Conservation (phyloP, 2,888 invertebrate genomes). For the Nesidiocoris tenuis region DNA sequence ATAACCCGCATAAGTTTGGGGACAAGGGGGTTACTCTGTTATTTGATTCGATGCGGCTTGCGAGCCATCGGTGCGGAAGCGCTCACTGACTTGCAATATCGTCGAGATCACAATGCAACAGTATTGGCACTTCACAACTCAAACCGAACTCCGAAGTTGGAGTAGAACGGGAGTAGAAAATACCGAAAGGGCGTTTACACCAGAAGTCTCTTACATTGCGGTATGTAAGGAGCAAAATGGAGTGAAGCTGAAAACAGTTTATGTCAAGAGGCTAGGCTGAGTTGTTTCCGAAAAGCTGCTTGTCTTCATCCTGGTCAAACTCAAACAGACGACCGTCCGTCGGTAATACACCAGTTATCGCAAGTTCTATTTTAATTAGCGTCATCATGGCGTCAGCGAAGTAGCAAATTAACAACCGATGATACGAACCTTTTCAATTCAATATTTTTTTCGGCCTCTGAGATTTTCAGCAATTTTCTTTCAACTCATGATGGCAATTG, state of each 20-base stretch:
- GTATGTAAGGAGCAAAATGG: background rate
- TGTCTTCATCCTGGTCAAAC: no score
- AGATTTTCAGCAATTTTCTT: no score
- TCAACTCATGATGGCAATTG: no score
- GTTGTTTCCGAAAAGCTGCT: background rate
- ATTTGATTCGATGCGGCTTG: background rate
- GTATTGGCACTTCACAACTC: conserved; percentile 3
- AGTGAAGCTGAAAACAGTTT: background rate
- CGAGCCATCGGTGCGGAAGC: background rate
- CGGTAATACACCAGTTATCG: no score
- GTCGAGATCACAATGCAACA: background rate
- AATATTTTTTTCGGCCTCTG: no score
- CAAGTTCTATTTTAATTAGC: no score
- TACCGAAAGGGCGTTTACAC: background rate
- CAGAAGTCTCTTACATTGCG: background rate
- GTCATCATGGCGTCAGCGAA: no score
- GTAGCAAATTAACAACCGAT: no score
- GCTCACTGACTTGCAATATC: background rate
- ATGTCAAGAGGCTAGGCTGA: background rate
- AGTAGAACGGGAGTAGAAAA: conserved; percentile 1
- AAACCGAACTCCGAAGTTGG: background rate
- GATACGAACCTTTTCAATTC: no score
- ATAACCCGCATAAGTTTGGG: no score
- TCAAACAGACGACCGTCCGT: no score
- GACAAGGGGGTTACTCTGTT: no score